Conservation (phyloP, 2,888 invertebrate genomes). For the Drosophila melanocephala region DNA sequence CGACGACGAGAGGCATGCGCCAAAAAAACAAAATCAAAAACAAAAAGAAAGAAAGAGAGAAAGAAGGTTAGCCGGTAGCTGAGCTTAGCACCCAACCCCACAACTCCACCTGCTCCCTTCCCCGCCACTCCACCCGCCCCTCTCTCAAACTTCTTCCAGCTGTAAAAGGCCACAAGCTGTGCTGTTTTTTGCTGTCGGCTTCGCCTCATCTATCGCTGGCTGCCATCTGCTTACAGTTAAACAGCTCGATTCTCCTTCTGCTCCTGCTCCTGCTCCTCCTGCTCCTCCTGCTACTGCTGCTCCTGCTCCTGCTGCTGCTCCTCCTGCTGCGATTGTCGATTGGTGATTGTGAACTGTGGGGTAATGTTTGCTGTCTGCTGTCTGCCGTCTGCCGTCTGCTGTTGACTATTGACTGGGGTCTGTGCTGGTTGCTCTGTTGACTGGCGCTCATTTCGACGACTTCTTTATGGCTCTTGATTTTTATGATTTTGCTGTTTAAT, state of each 20-base stretch:
- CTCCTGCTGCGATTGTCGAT: constrained; percentile 23
- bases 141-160: not conserved
- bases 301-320: constrained; percentile 31
- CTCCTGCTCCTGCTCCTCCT: constrained; percentile 23
- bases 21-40: constrained; percentile 31
- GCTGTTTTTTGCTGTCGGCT: constrained; percentile 19
- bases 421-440: not conserved
- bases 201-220: constrained; percentile 66
- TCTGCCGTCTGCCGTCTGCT: not conserved
- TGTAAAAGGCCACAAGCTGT: constrained; percentile 1
- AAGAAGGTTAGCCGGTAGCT: constrained; percentile 32
- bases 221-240: constrained; percentile 79
- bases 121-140: not conserved
- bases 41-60: not conserved
- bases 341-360: constrained; percentile 24
- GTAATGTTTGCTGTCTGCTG: constrained; percentile 7
- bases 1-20: constrained; percentile 63
- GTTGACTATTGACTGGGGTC: constrained; percentile 15
- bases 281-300: constrained; percentile 14
- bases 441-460: constrained; percentile 80
- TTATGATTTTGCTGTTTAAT: constrained; percentile 83
- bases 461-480: constrained; percentile 82
- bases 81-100: not conserved
- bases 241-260: constrained; percentile 36
- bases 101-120: not conserved